A percentile compares a stretch with the other conserved stretches of the same genome.
Evolutionary conservation across 2,888 invertebrate genomes (phyloP).

Genomic region (Andricus curvator): DNA sequence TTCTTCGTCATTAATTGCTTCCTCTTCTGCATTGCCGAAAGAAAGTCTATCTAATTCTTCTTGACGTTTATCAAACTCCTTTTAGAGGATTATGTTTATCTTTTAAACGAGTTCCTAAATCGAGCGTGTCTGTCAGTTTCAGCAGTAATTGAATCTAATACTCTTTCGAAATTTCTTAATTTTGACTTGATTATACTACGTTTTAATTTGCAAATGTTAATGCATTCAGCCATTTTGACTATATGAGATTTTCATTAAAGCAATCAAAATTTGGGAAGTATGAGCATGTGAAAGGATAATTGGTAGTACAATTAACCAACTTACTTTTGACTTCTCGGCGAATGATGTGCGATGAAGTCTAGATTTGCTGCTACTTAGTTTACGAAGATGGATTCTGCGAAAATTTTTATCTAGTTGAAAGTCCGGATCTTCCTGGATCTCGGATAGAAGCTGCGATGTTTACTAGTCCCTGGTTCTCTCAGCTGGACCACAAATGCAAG

Average conservation of each 20-base stretch:
- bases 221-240: too few relatives aligned
- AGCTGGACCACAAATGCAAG: too few relatives aligned
- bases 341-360: neutral
- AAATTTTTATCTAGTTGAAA: too few relatives aligned
- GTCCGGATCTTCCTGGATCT: neutral
- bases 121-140: neutral
- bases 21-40: too few relatives aligned
- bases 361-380: too few relatives aligned
- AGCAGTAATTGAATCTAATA: neutral
- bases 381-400: too few relatives aligned
- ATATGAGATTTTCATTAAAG: too few relatives aligned
- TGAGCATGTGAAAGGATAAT: too few relatives aligned
- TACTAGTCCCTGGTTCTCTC: too few relatives aligned
- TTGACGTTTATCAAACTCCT: neutral
- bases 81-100: neutral
- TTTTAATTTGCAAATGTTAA: neutral
- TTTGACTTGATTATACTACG: neutral
- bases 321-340: neutral
- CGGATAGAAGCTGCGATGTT: neutral
- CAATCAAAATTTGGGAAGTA: too few relatives aligned
- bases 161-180: neutral
- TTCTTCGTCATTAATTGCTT: too few relatives aligned
- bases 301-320: neutral
- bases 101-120: neutral
- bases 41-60: too few relatives aligned